Evolutionary conservation across 2,888 invertebrate species (phyloP), one percentile per base, ranked within the genome.

Genomic region (Automeris io): DNA sequence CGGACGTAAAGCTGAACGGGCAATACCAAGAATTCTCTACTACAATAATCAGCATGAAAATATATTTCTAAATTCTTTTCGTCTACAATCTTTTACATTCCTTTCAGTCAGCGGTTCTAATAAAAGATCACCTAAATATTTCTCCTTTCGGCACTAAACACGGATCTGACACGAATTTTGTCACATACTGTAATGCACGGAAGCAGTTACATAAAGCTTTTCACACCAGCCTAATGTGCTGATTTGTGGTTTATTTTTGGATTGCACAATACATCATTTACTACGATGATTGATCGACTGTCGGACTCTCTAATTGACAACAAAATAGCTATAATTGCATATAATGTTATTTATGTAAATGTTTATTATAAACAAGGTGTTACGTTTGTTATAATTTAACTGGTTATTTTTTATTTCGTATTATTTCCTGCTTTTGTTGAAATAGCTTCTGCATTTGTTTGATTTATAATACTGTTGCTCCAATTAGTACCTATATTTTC

Each of bases 191-290:
- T 23, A 31, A 22, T 18, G 18, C 18, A 12, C 34, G 29, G 39
- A 39, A 39, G 39, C 26, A 2, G 22, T 39, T 39, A 34, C 26
- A 8, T 39, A 39, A 39, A 34, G 7, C 9, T 37, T 37, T 37
- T 39, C 39, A 39, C 26, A 34, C 39, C 29, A 18, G 16, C 22
- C 9, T 26, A 24, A 26, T 39, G 22, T 29, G 12, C 33, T 18
- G 34, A 34, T 39, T 39, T 34, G 39, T 29, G 16, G 16, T 39
- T 40, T 54, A 58, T 54, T 59, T 53, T 63, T 64, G 57, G 56
- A 58, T 73, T 70, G 54, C 66, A 67, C 66, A 72, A 75, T 67
- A 58, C 49, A 59, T 70, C 71, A 74, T 74, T 71, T 67, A 67
- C 58, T 42, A 54, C 54, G 48, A 58, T 54, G 54, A 57, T 54